phyloP scores from a whole-genome alignment of 2,888 invertebrate genomes.

The Xanthostigma xanthostigma region DNA sequence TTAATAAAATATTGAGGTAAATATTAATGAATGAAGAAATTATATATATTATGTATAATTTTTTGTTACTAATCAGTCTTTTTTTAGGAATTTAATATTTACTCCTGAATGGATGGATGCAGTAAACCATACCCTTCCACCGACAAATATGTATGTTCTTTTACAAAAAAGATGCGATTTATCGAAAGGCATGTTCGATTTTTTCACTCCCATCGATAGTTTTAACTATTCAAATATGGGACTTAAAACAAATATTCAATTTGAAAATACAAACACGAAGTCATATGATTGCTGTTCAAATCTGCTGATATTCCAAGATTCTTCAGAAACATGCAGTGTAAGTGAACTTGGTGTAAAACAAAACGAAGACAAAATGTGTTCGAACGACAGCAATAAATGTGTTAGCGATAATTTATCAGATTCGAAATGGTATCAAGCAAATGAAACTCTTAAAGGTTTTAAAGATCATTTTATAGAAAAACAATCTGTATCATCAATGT shows the following conservation, averaged over 20 bases:
- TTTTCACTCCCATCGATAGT: conserved; percentile 27
- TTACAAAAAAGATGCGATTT: conserved; percentile 27
- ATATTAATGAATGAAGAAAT: not conserved
- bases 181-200: conserved; percentile 24
- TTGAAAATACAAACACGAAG: conserved; percentile 20
- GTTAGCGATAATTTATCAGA: conserved; percentile 29
- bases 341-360: not conserved
- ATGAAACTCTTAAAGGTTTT: conserved; percentile 39
- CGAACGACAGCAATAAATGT: conserved; percentile 2
- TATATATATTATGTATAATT: too few relatives aligned
- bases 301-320: conserved; percentile 20
- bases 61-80: not conserved
- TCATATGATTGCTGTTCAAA: conserved; percentile 21
- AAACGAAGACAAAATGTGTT: conserved; percentile 15
- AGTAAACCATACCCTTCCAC: conserved; percentile 28
- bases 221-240: conserved; percentile 27
- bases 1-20: conserved; percentile 10
- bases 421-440: conserved; percentile 37
- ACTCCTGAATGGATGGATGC: conserved; percentile 30
- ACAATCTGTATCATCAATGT: conserved; percentile 35
- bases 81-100: conserved; percentile 32
- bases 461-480: conserved; percentile 41
- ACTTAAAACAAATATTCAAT: conserved; percentile 27
- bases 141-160: conserved; percentile 36
- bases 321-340: not conserved